These are phyloP conservation scores for Polymixis lichenea DNA, from an alignment of 2,888 invertebrate genomes.

Conservation along the genomic window DNA sequence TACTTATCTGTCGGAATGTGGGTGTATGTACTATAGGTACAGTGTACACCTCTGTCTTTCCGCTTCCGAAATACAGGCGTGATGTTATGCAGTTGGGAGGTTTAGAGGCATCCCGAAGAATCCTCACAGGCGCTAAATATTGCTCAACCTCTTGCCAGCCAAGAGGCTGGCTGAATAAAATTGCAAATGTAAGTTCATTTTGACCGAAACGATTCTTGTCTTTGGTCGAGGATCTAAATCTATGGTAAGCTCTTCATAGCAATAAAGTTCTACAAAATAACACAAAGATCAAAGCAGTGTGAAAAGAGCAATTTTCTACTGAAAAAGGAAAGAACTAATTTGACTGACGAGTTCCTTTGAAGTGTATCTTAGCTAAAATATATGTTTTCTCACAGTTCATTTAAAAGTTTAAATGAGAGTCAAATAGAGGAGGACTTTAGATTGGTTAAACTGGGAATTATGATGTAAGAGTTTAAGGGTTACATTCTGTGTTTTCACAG, in stretches of 20 bases:
- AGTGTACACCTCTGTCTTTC: too few relatives aligned
- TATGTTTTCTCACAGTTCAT: conserved; percentile 42
- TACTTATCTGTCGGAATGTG: too few relatives aligned
- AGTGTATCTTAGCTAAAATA: conserved; percentile 34
- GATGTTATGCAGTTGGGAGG: too few relatives aligned
- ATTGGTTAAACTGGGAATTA: conserved; percentile 10
- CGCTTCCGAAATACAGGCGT: too few relatives aligned
- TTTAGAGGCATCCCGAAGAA: not conserved
- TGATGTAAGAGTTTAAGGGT: not conserved
- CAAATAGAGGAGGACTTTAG: conserved; percentile 9
- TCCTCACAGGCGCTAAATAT: not conserved
- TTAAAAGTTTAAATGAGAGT: conserved; percentile 42
- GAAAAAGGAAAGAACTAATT: conserved; percentile 27
- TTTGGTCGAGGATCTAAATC: too few relatives aligned
- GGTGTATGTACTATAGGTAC: too few relatives aligned
- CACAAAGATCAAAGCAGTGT: conserved; percentile 43
- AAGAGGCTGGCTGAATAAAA: not conserved
- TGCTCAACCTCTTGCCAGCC: not conserved
- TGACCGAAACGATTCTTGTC: not conserved
- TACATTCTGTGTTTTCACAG: too few relatives aligned
- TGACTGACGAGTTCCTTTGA: conserved; percentile 45
- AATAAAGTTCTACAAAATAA: conserved; percentile 8
- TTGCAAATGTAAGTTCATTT: not conserved
- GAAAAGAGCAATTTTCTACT: conserved; percentile 11
- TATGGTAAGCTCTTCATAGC: not conserved